Conservation (phyloP, 92 coral and sea anemone species). For the Scolanthus callimorphus region DNA sequence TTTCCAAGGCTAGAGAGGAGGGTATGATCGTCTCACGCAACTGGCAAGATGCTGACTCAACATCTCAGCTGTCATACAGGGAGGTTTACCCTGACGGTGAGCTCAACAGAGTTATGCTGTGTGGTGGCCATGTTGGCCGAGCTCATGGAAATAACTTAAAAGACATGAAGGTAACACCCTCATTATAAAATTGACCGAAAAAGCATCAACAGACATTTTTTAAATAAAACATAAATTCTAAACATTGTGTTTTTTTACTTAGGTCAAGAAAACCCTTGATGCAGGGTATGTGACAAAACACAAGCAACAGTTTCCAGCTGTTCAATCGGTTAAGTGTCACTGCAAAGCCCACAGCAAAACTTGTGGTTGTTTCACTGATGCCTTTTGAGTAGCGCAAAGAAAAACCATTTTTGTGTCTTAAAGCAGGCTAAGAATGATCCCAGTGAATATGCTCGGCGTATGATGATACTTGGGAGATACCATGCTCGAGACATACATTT, state of each 20-base stretch:
- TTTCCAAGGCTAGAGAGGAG: conserved; percentile 11
- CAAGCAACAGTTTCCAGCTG: conserved; percentile 25
- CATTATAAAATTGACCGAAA: too few relatives aligned
- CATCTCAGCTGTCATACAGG: not conserved
- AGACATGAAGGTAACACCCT: too few relatives aligned
- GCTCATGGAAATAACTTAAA: too few relatives aligned
- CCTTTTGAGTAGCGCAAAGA: conserved; percentile 39
- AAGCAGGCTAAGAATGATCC: conserved; percentile 37
- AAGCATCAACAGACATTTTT: too few relatives aligned
- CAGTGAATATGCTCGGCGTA: too few relatives aligned
- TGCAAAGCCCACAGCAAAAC: conserved; percentile 45
- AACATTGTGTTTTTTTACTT: too few relatives aligned
- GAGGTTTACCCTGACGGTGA: conserved; percentile 3
- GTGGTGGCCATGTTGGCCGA: too few relatives aligned
- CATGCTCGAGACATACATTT: too few relatives aligned
- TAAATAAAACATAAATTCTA: too few relatives aligned
- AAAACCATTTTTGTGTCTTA: conserved; percentile 48
- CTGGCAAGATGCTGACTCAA: too few relatives aligned
- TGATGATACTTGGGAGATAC: too few relatives aligned
- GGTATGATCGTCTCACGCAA: conserved; percentile 3
- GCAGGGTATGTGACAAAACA: conserved; percentile 35
- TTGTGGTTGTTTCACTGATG: conserved; percentile 49
- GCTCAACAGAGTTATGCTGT: too few relatives aligned
- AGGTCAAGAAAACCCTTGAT: conserved; percentile 24
- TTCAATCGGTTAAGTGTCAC: conserved; percentile 38